A percentile compares a stretch with the other conserved stretches of the same genome.
Conservation (phyloP, 2,888 invertebrate genomes). For the Girardia tigrina region DNA sequence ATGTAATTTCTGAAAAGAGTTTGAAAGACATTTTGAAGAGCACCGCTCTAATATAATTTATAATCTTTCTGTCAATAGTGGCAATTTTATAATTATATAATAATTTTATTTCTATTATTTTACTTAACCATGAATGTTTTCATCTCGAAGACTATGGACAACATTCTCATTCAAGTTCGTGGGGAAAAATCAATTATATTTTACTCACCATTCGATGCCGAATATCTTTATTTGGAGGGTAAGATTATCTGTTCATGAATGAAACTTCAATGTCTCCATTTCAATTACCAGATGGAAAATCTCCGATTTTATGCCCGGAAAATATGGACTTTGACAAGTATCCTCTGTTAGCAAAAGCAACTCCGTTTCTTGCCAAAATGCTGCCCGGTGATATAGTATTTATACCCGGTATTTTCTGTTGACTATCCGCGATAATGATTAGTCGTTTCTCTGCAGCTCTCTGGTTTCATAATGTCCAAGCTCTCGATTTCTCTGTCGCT, state of each 20-base stretch:
- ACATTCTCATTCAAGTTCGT: constrained; percentile 53
- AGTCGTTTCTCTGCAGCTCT: constrained; percentile 47
- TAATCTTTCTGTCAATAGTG: too few relatives aligned
- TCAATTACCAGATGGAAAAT: too few relatives aligned
- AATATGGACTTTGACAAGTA: not conserved
- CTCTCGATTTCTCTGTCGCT: constrained; percentile 52
- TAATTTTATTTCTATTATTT: too few relatives aligned
- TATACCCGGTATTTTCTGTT: constrained; percentile 20
- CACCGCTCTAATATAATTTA: too few relatives aligned
- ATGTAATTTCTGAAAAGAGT: too few relatives aligned
- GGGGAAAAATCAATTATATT: constrained; percentile 53
- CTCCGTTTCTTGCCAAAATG: not conserved
- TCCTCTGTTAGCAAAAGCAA: not conserved
- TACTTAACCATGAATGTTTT: too few relatives aligned
- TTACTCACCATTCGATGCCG: constrained; percentile 52
- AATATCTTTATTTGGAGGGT: constrained; percentile 53
- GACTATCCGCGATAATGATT: too few relatives aligned
- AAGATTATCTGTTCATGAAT: too few relatives aligned
- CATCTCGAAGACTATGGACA: constrained; percentile 56
- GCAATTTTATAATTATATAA: too few relatives aligned
- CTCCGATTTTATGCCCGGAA: not conserved
- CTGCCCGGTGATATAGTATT: not conserved
- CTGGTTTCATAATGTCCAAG: constrained; percentile 55
- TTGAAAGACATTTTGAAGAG: too few relatives aligned
- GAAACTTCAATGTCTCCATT: too few relatives aligned